Base-by-base conservation (phyloP, 2,797 vertebrate species). In the Enteromius trimaculatus region DNA sequence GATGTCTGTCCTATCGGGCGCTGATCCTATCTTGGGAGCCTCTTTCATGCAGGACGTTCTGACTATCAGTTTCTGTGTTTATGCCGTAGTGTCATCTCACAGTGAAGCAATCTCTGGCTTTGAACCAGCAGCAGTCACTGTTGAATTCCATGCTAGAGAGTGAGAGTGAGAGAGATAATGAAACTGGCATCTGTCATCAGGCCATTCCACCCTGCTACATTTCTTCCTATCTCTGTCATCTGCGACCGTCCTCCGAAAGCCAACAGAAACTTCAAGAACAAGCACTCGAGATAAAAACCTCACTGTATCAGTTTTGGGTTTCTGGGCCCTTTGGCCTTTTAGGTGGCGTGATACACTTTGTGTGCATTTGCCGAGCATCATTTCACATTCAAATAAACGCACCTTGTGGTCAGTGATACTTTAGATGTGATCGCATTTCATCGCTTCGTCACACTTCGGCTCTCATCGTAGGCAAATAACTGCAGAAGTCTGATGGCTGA, bases 131-230 rank as follows among this genome's bases (percentile, higher is more conserved):
- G n/a, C 60, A 78, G 42, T 80, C 71, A 55, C 80, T 80, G 71
- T 83, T 37, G 72, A 90, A 91, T 92, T 92, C 83, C 89, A 90
- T 82, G 79, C 79, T 84, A 13, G 86, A 65, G 69, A 85, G 60
- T 37, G 62, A 86, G 77, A 89, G 81, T 51, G 78, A 83, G 37
- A 3, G 37, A 81, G 88, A 81, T 89, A 88, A 89, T 90, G 84
- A 91, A 88, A 86, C 86, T 79, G 71, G 62, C 39, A 37, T 82
- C 51, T 74, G 77, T 86, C 72, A 78, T 34, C 21, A 9, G 49
- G 14, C 23, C 60, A 66, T 74, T 60, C 70, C 81, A 34, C 81
- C 47, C 69, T 53, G 5, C 34, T 62, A 42, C 71, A 79, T 87
- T 81, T 75, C 80, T 87, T 86, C 53, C 74, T 72, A 71, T 83